Conservation (phyloP, 1,140 invertebrate genomes). For the Ganaspis sp. region DNA sequence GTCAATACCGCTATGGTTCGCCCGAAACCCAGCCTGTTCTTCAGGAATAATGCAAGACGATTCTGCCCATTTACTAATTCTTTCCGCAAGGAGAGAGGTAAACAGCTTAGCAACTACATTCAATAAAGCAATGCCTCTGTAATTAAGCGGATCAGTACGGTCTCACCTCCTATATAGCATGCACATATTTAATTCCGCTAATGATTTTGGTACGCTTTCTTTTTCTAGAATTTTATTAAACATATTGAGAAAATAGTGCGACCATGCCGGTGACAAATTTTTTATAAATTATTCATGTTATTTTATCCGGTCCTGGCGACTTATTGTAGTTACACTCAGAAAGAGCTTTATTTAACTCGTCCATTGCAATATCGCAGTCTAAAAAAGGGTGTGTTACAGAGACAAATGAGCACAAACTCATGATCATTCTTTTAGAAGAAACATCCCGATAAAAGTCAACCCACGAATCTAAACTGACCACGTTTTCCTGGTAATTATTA, state of each 20-base stretch:
- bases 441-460: too few relatives aligned
- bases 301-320: background rate
- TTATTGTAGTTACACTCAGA: background rate
- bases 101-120: background rate
- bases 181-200: background rate
- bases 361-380: background rate
- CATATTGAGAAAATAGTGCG: background rate
- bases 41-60: background rate
- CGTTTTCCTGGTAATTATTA: too few relatives aligned
- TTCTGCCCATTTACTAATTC: background rate
- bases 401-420: background rate
- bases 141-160: background rate
- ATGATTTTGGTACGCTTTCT: background rate
- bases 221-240: background rate
- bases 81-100: background rate
- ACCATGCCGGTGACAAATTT: background rate
- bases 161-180: slow-evolving; percentile 14
- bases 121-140: background rate
- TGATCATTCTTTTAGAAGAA: too few relatives aligned
- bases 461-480: too few relatives aligned
- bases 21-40: slow-evolving; percentile 8
- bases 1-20: background rate
- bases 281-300: background rate
- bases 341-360: background rate
- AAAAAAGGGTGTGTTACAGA: background rate